Conservation (phyloP, 2,888 invertebrate genomes). For the Taphrorychus bicolor region DNA sequence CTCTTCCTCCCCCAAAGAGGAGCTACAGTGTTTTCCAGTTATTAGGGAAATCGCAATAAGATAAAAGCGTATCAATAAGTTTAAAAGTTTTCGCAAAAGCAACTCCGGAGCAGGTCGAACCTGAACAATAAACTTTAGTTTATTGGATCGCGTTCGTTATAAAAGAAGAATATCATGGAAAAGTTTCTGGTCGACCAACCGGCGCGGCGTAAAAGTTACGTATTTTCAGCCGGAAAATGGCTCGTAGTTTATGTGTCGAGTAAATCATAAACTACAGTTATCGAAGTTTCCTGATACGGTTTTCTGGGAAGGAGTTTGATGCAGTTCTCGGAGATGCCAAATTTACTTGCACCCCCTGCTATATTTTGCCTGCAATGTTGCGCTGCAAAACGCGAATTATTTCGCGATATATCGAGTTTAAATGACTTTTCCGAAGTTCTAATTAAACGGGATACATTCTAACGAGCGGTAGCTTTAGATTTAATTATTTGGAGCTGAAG, state of each 20-base stretch:
- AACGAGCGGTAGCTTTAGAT: conserved; percentile 14
- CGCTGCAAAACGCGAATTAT: neutral
- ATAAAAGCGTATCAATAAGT: neutral
- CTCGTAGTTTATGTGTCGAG: conserved; percentile 33
- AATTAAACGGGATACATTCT: conserved; percentile 20
- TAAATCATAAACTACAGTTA: conserved; percentile 35
- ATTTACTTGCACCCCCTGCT: neutral
- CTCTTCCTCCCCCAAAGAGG: no score
- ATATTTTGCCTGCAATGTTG: no score
- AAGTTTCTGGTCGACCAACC: conserved; percentile 23
- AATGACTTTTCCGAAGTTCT: conserved; percentile 15
- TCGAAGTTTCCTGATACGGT: conserved; percentile 33
- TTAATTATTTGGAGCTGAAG: conserved; percentile 21
- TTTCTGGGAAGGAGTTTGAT: conserved; percentile 13
- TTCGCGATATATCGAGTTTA: neutral
- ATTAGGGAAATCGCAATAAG: neutral
- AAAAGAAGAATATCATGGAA: conserved; percentile 17
- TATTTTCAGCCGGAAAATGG: conserved; percentile 32
- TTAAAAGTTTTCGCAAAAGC: no score
- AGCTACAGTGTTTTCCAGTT: no score
- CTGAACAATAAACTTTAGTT: conserved; percentile 17
- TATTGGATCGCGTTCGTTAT: conserved; percentile 26
- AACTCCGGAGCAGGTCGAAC: neutral
- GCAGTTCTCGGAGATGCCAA: conserved; percentile 7
- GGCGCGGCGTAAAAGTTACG: conserved; percentile 24